phyloP scores from a whole-genome alignment of 2,888 invertebrate genomes.

The Galerucella nymphaeae region DNA sequence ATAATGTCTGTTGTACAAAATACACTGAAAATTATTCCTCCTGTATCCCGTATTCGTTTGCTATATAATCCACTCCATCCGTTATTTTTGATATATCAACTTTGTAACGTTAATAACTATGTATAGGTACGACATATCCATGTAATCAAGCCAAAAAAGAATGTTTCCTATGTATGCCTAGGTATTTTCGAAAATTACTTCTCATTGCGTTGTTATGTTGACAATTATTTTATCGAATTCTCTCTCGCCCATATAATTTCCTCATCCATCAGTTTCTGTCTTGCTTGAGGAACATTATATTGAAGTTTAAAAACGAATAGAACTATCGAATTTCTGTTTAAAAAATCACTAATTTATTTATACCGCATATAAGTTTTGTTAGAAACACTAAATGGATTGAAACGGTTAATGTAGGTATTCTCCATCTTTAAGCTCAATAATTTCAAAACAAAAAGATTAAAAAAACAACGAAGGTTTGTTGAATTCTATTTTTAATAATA shows the following conservation, averaged over 20 bases:
- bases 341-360: constrained; percentile 15
- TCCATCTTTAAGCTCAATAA: background rate
- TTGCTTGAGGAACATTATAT: constrained; percentile 22
- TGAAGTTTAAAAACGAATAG: constrained; percentile 25
- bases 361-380: background rate
- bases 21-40: background rate
- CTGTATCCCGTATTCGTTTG: too few relatives aligned
- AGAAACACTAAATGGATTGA: background rate
- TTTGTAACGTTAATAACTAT: too few relatives aligned
- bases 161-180: too few relatives aligned
- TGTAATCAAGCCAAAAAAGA: too few relatives aligned
- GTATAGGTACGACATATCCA: too few relatives aligned
- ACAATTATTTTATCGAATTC: background rate
- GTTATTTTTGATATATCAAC: too few relatives aligned
- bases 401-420: background rate
- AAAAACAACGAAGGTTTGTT: too few relatives aligned
- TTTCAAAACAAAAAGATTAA: too few relatives aligned
- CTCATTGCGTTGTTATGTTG: too few relatives aligned
- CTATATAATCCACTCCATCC: too few relatives aligned
- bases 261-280: constrained; percentile 28
- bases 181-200: too few relatives aligned
- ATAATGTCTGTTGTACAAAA: background rate
- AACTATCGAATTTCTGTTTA: constrained; percentile 26
- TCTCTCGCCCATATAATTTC: background rate
- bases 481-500: too few relatives aligned